A percentile compares a stretch with the other conserved stretches of the same genome.
phyloP scores from a whole-genome alignment of 2,888 invertebrate species.

The Perdita meconis region DNA sequence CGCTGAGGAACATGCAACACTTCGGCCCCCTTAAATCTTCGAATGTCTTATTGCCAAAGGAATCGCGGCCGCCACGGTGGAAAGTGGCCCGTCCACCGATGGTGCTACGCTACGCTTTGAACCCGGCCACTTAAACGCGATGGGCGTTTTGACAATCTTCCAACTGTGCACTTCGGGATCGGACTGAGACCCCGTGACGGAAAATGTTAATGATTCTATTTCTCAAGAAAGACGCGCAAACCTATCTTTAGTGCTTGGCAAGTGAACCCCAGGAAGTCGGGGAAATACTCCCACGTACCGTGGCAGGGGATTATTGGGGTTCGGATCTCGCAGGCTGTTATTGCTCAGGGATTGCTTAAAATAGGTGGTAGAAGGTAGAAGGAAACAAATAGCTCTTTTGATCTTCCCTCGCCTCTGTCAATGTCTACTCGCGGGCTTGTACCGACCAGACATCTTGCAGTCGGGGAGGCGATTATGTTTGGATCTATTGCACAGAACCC shows the following conservation, averaged over 20 bases:
- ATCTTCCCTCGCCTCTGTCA: neutral
- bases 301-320: neutral
- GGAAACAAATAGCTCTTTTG: neutral
- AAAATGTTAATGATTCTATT: slow-evolving; percentile 7
- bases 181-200: neutral
- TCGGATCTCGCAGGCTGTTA: neutral
- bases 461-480: too few relatives aligned
- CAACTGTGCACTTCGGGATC: slow-evolving; percentile 1
- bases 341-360: too few relatives aligned
- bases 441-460: too few relatives aligned
- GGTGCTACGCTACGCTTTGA: neutral
- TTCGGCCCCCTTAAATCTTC: slow-evolving; percentile 44
- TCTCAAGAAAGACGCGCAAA: slow-evolving; percentile 1
- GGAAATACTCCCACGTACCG: neutral
- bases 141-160: slow-evolving; percentile 25
- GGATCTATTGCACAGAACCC: too few relatives aligned
- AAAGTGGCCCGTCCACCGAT: slow-evolving; percentile 9
- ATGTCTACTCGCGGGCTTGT: too few relatives aligned
- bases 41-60: slow-evolving; percentile 62
- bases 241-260: neutral
- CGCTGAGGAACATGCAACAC: slow-evolving; percentile 80
- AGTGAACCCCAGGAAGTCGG: neutral
- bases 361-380: too few relatives aligned
- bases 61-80: neutral
- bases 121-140: slow-evolving; percentile 21